Evolutionary conservation across 2,888 invertebrate species (phyloP), one percentile per base, ranked within the genome.

Genomic region (Sarcophaga caerulescens): DNA sequence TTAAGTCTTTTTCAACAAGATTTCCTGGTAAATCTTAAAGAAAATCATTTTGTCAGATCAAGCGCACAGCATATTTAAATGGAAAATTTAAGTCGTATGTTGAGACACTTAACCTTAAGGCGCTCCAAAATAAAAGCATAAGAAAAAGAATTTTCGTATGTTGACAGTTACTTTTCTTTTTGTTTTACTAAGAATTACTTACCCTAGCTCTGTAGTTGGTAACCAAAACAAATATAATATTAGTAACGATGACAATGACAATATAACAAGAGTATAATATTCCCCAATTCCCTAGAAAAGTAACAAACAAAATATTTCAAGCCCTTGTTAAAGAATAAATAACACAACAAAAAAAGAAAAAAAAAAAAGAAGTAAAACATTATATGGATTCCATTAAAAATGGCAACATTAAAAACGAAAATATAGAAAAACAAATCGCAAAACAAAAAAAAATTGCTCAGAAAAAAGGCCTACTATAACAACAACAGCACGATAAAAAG

Each of bases 211-310:
- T 52, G 52, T 52, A 52, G 52, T 73, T 73, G 73, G 60, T 73
- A 60, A 47, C 74, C 25, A 21, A 65, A 75, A 75, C 35, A 75
- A 74, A 57, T 65, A 66, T 35, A 62, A 70, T 71, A 60, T 68
- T 70, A 77, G 75, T 75, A 60, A 63, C 75, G 35, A 71, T 68
- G 71, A 74, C 74, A 87, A 78, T 81, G 78, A 57, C 74, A 88
- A 86, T 63, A 62, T 81, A 77, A 80, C 62, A 63, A 63, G 76
- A 77, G 71, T 63, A n/a, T 80, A 69, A 77, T 73, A 81, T 87
- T 86, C 81, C 87, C 81, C 65, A 87, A 88, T 66, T 84, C 83
- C 84, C 84, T 63, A 71, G 62, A 68, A 88, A 84, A 87, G 83
- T 85, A 88, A 57, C 57, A 68, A 35, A 69, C 87, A 78, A 81